Percentiles rank a stretch among this genome's conserved stretches.
Conservation (phyloP, 2,113 vertebrate genomes). For the Lepisosteus osseus region DNA sequence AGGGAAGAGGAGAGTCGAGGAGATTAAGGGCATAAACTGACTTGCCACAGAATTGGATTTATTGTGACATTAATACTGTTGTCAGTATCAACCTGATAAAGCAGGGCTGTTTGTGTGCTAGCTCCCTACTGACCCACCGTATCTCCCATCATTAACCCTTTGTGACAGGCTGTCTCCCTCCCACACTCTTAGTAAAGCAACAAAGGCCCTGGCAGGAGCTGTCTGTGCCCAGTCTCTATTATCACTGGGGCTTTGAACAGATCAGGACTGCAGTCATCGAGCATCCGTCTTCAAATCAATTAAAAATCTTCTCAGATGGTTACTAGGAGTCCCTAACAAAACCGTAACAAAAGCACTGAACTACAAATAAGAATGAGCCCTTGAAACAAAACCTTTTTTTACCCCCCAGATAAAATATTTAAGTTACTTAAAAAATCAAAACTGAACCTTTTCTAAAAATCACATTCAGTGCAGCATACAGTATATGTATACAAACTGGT, state of each 20-base stretch:
- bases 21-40: conserved; percentile 3
- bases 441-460: too few relatives aligned
- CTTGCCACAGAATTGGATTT: conserved; percentile 51
- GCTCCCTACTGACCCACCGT: conserved; percentile 53
- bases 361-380: too few relatives aligned
- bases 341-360: too few relatives aligned
- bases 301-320: too few relatives aligned
- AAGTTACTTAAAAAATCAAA: too few relatives aligned
- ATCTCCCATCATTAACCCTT: conserved; percentile 63
- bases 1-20: background rate
- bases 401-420: too few relatives aligned
- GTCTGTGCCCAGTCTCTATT: conserved; percentile 30
- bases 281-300: background rate
- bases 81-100: conserved; percentile 59
- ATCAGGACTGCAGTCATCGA: too few relatives aligned
- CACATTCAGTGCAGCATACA: too few relatives aligned
- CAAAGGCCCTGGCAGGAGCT: conserved; percentile 25
- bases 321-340: too few relatives aligned
- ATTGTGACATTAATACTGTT: conserved; percentile 69
- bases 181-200: conserved; percentile 31
- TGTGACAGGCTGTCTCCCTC: conserved; percentile 38
- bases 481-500: too few relatives aligned
- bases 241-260: too few relatives aligned
- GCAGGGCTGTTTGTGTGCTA: conserved; percentile 61
- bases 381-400: too few relatives aligned